Conservation (phyloP, 2,888 invertebrate genomes). For the Myathropa florea region DNA sequence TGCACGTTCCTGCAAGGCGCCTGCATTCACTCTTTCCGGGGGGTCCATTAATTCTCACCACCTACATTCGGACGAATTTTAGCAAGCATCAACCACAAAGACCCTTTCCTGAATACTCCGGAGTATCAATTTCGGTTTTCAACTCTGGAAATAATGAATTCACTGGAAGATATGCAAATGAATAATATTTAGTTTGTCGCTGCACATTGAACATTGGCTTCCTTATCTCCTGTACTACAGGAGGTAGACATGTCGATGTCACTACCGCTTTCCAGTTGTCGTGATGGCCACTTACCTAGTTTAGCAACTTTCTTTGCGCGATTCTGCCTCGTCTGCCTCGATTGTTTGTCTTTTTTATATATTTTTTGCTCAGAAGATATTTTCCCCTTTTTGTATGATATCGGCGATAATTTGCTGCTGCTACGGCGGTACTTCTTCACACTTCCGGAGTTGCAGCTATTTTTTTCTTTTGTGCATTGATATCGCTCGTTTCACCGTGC, state of each 20-base stretch:
- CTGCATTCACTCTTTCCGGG: not conserved
- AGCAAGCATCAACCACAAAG: not conserved
- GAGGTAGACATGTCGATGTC: constrained; percentile 30
- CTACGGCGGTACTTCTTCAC: constrained; percentile 45
- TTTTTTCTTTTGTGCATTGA: constrained; percentile 67
- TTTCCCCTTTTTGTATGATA: constrained; percentile 26
- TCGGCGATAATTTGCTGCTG: constrained; percentile 35
- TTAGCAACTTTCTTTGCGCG: constrained; percentile 68
- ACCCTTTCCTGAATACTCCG: not conserved
- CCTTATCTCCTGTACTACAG: constrained; percentile 43
- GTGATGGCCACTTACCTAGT: constrained; percentile 68
- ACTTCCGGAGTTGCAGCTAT: constrained; percentile 61
- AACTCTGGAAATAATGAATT: not conserved
- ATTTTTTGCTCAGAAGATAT: not conserved
- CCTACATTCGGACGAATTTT: not conserved
- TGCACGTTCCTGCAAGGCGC: not conserved
- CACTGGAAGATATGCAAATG: not conserved
- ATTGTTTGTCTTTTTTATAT: constrained; percentile 9
- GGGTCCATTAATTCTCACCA: constrained; percentile 9
- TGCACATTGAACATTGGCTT: constrained; percentile 8
- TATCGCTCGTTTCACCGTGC: constrained; percentile 47
- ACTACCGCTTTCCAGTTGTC: constrained; percentile 49
- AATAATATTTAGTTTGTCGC: constrained; percentile 10
- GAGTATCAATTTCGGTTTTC: not conserved
- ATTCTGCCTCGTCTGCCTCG: constrained; percentile 38